Conservation (phyloP, 1,140 invertebrate genomes). For the Notospermus geniculatus region DNA sequence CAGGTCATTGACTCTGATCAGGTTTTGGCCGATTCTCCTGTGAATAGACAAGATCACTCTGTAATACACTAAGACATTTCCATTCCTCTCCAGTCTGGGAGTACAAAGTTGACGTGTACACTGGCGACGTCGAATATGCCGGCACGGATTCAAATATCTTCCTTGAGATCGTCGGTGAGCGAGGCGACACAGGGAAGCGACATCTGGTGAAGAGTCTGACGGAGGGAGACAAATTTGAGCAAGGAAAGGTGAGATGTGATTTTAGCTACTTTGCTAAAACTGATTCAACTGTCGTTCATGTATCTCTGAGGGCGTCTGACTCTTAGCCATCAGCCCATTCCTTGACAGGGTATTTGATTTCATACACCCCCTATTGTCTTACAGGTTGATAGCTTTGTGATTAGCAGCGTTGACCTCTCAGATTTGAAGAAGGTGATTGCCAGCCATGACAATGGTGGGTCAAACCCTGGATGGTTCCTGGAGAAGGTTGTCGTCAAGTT, state of each 20-base stretch:
- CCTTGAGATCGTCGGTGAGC: constrained; percentile 25
- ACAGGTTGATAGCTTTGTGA: constrained; percentile 25
- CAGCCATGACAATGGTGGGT: constrained; percentile 28
- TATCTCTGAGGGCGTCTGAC: too few species aligned
- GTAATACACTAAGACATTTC: too few species aligned
- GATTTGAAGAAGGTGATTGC: constrained; percentile 21
- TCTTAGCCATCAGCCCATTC: too few species aligned
- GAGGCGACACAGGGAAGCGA: constrained; percentile 23
- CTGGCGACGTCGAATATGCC: constrained; percentile 21
- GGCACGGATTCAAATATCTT: constrained; percentile 26
- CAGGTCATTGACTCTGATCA: too few species aligned
- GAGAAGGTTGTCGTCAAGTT: constrained; percentile 36
- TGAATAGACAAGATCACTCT: too few species aligned
- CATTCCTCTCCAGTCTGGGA: constrained; percentile 8
- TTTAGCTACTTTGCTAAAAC: too few species aligned
- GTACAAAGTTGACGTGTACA: constrained; percentile 24
- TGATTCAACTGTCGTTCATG: too few species aligned
- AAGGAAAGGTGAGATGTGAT: too few species aligned
- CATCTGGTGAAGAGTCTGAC: constrained; percentile 15
- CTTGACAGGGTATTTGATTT: too few species aligned
- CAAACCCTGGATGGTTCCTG: constrained; percentile 39
- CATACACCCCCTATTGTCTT: too few species aligned
- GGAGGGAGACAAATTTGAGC: constrained; percentile 21
- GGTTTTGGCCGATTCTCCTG: too few species aligned
- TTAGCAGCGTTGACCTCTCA: constrained; percentile 21